phyloP scores from a whole-genome alignment of 2,888 invertebrate species.

The Cephalotes varians region DNA sequence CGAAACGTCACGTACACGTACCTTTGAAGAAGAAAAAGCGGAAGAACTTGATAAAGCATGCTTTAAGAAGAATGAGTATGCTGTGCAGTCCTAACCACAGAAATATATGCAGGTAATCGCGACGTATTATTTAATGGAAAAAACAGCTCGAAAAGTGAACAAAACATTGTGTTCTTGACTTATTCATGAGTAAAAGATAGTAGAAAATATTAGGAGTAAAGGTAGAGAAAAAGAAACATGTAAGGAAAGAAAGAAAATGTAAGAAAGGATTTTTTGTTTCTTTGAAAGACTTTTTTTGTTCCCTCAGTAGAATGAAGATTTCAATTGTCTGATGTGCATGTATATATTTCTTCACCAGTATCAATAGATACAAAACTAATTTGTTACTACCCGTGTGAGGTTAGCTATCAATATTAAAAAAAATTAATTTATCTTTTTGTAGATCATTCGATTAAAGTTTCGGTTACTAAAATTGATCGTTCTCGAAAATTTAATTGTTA shows the following conservation, averaged over 20 bases:
- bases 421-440: too few species aligned
- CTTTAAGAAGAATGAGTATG: constrained; percentile 17
- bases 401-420: too few species aligned
- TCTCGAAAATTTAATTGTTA: too few species aligned
- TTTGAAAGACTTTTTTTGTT: not conserved
- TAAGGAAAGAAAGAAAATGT: constrained; percentile 19
- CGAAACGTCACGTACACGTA: constrained; percentile 33
- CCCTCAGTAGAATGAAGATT: not conserved
- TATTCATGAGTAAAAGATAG: not conserved
- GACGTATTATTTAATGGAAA: constrained; percentile 55
- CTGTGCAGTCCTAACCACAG: not conserved
- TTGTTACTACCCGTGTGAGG: too few species aligned
- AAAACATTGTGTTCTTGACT: constrained; percentile 20
- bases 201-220: too few species aligned
- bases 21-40: not conserved
- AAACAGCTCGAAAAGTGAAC: constrained; percentile 52
- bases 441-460: too few species aligned
- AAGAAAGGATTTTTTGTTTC: constrained; percentile 6
- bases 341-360: not conserved
- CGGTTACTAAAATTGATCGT: too few species aligned
- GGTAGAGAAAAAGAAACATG: not conserved
- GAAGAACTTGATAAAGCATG: constrained; percentile 3
- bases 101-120: constrained; percentile 50
- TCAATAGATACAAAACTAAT: not conserved
- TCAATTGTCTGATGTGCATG: not conserved